Conservation (phyloP, 1,140 invertebrate species). For the Vanessa tameamea region DNA sequence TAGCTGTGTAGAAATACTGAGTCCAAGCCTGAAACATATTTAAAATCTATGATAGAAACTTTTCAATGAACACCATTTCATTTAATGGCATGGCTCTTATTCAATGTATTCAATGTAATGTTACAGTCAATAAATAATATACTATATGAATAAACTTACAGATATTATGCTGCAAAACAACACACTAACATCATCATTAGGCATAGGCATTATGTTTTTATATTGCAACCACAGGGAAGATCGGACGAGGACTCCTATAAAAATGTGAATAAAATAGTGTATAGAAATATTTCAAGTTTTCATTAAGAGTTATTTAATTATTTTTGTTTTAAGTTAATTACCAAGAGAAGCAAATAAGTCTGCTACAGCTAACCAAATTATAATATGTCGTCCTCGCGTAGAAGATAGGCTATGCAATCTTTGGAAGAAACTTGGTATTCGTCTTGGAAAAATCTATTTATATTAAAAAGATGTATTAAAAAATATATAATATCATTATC, state of each 20-base stretch:
- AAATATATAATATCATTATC: constrained; percentile 15
- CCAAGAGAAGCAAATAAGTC: constrained; percentile 89
- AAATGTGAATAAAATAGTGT: constrained; percentile 15
- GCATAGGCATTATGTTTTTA: constrained; percentile 84
- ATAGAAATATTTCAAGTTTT: not conserved
- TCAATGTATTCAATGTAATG: not conserved
- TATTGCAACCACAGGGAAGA: constrained; percentile 86
- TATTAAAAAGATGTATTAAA: constrained; percentile 16
- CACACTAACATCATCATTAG: constrained; percentile 84
- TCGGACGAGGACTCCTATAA: constrained; percentile 86
- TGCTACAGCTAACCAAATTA: constrained; percentile 88
- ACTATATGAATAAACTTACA: constrained; percentile 77
- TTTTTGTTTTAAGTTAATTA: constrained; percentile 52
- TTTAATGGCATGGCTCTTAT: not conserved
- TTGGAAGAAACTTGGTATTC: constrained; percentile 52
- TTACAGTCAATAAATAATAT: not conserved
- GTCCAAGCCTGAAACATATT: constrained; percentile 86
- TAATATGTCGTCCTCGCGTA: constrained; percentile 85
- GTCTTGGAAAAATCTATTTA: constrained; percentile 75
- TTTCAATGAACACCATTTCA: not conserved
- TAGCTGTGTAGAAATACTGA: constrained; percentile 91
- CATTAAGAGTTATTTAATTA: not conserved
- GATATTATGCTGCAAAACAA: constrained; percentile 87
- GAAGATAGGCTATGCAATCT: constrained; percentile 82
- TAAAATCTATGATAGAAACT: not conserved